Base-by-base conservation (phyloP, 2,797 vertebrate species). In the Oophaga sylvatica region DNA sequence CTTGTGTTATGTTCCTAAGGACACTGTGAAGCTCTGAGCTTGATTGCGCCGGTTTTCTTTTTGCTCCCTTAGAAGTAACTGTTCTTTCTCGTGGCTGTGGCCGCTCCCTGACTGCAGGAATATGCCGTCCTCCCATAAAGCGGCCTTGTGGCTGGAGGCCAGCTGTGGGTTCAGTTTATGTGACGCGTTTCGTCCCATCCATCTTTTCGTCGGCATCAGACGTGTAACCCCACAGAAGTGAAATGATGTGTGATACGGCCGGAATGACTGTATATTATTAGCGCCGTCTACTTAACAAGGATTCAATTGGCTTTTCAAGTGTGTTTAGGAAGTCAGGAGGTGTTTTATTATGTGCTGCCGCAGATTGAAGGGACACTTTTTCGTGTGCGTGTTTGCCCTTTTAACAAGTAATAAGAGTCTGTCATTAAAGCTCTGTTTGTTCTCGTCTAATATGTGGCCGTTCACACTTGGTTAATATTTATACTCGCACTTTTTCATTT, bases 241-340 rank as follows among this genome's bases (percentile, higher is more conserved):
- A 85, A 89, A 89, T 83, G 84, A 86, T 68, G 84, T 89, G 88
- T 89, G 88, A 89, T 83, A 83, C 35, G 62, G 76, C 80, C 48
- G 15, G 65, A 82, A 83, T 83, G 45, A 80, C 88, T 86, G 88
- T 89, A 86, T 89, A 86, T 85, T 89, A 86, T 89, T 83, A 86
- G 62, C 86, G 63, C 41, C 11, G 71, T 48, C 84, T 73, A 83
- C 88, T 86, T 89, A 83, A 73, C 84, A 63, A 48, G 85, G 60
- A 78, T 77, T 89, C 83, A 81, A 78, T 85, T 56, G 84, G 60
- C 53, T 77, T 83, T 57, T 86, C 48, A n/a, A 68, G 84, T 86
- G 83, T 73, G 84, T 86, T 86, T 89, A 60, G 71, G 73, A 84
- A 86, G 73, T 70, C 13, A 60, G 80, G 76, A 83, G n/a, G 80